Conservation (phyloP, 2,797 vertebrate species). For the Oophaga sylvatica region DNA sequence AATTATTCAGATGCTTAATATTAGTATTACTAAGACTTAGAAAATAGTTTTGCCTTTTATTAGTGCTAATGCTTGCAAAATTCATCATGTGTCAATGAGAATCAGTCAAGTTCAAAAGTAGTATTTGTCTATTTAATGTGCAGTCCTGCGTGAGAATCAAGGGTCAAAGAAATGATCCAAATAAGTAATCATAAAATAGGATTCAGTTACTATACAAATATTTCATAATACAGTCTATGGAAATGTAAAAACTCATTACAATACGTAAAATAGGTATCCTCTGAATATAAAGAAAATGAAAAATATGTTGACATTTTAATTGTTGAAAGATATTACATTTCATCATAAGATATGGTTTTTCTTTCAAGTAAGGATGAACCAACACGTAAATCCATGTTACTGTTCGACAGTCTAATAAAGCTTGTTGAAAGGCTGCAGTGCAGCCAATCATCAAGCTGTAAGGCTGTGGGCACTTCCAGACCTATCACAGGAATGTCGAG, state of each 20-base stretch:
- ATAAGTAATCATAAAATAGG: neutral
- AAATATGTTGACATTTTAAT: neutral
- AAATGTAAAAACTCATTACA: neutral
- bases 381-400: too few species aligned
- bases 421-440: too few species aligned
- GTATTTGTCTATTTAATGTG: neutral
- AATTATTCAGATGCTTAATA: conserved; percentile 5
- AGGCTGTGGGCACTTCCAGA: too few species aligned
- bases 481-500: too few species aligned
- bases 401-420: too few species aligned
- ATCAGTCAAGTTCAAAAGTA: neutral
- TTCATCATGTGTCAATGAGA: neutral
- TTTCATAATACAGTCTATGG: neutral
- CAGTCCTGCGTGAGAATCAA: neutral
- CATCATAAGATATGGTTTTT: too few species aligned
- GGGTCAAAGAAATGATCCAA: neutral
- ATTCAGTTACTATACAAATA: neutral
- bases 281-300: neutral
- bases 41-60: neutral
- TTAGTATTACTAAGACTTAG: neutral
- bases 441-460: too few species aligned
- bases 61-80: neutral
- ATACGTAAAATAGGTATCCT: neutral
- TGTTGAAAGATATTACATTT: too few species aligned
- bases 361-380: too few species aligned